phyloP scores from a whole-genome alignment of 1,140 invertebrate species.

The Dinothrombium tinctorium region DNA sequence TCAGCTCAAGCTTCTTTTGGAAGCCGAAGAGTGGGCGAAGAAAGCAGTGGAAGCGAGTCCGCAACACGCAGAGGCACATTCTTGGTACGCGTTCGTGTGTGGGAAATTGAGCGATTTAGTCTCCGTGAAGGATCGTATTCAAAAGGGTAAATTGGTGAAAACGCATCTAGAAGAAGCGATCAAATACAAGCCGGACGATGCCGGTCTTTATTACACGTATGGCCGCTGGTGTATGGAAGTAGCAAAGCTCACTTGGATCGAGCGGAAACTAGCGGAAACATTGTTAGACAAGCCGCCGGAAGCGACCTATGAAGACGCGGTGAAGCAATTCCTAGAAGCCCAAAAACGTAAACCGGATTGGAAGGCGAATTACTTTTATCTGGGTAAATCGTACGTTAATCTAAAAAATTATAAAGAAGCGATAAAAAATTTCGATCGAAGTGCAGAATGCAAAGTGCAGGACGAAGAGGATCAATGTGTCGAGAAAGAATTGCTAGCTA shows the following conservation, averaged over 20 bases:
- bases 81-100: neutral
- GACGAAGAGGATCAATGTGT: conserved; percentile 2
- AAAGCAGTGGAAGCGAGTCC: conserved; percentile 1
- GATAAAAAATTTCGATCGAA: neutral
- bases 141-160: neutral
- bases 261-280: conserved; percentile 42
- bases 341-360: conserved; percentile 4
- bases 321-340: neutral
- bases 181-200: conserved; percentile 2
- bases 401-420: conserved; percentile 4
- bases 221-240: conserved; percentile 8
- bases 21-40: conserved; percentile 1
- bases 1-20: neutral
- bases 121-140: conserved; percentile 3
- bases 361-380: conserved; percentile 4
- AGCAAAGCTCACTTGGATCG: conserved; percentile 36
- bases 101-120: conserved; percentile 4
- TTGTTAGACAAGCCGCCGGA: conserved; percentile 40
- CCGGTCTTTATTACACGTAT: neutral
- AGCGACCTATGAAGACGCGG: conserved; percentile 37
- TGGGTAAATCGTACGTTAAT: conserved; percentile 1
- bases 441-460: neutral
- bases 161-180: conserved; percentile 3
- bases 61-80: neutral
- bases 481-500: neutral